Percentiles rank a stretch among this genome's conserved stretches.
Conservation (phyloP, 1,140 invertebrate genomes). For the Diorhabda sublineata region DNA sequence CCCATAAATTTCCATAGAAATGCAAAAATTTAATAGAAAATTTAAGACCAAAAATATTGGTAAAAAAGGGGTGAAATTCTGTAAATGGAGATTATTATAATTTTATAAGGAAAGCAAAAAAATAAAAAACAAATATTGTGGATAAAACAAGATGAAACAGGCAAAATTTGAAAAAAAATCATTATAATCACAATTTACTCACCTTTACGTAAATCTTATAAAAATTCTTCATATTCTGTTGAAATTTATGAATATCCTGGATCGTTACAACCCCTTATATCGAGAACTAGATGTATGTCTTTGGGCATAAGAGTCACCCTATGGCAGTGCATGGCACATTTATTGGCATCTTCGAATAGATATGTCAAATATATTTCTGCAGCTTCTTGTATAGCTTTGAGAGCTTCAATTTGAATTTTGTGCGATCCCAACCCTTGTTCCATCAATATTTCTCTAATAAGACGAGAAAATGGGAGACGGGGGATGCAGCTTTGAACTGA, state of each 20-base stretch:
- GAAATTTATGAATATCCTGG: slow-evolving; percentile 11
- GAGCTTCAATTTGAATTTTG: slow-evolving; percentile 55
- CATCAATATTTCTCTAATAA: slow-evolving; percentile 42
- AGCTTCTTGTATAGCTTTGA: slow-evolving; percentile 63
- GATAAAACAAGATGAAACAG: too few relatives aligned
- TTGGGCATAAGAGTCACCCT: slow-evolving; percentile 70
- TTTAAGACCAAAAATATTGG: too few relatives aligned
- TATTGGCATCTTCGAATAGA: slow-evolving; percentile 69
- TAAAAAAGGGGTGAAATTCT: too few relatives aligned
- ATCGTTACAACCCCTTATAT: slow-evolving; percentile 46
- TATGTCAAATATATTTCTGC: slow-evolving; percentile 71
- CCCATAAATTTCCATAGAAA: too few relatives aligned
- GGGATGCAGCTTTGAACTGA: slow-evolving; percentile 31
- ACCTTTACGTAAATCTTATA: too few relatives aligned
- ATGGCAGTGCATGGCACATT: slow-evolving; percentile 67
- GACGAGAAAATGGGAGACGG: slow-evolving; percentile 39
- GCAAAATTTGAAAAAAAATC: too few relatives aligned
- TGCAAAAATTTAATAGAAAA: too few relatives aligned
- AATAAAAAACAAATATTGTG: too few relatives aligned
- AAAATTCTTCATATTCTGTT: too few relatives aligned
- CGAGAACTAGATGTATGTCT: slow-evolving; percentile 53
- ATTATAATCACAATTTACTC: too few relatives aligned
- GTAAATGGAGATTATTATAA: too few relatives aligned
- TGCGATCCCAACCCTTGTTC: neutral
- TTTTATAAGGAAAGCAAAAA: too few relatives aligned